A percentile compares a stretch with the other conserved stretches of the same genome.
Conservation (phyloP, 1,140 invertebrate species). For the Megathymus violae region DNA sequence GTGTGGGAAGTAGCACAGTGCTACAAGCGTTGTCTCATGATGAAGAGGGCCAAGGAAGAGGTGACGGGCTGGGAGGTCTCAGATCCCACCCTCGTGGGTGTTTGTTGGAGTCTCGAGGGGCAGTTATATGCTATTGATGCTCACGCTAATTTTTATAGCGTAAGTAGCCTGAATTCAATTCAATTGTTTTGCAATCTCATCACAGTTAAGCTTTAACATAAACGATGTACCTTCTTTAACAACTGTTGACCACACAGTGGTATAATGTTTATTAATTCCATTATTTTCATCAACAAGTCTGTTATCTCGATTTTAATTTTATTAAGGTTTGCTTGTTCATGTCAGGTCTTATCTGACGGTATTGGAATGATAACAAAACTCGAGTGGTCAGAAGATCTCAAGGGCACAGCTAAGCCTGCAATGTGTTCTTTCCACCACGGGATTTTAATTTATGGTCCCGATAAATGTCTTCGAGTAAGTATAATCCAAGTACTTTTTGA, state of each 20-base stretch:
- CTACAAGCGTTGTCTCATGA: slow-evolving; percentile 67
- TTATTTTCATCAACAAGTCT: too few species aligned
- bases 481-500: not conserved
- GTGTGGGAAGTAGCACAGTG: slow-evolving; percentile 79
- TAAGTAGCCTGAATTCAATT: too few species aligned
- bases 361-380: slow-evolving; percentile 66
- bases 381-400: slow-evolving; percentile 65
- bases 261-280: too few species aligned
- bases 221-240: too few species aligned
- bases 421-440: slow-evolving; percentile 70
- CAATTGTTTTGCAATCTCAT: too few species aligned
- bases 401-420: slow-evolving; percentile 50
- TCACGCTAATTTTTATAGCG: slow-evolving; percentile 65
- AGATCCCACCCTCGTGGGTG: slow-evolving; percentile 54
- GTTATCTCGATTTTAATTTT: too few species aligned
- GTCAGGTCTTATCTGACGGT: slow-evolving; percentile 73
- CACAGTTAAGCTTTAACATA: too few species aligned
- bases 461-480: slow-evolving; percentile 64
- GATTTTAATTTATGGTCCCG: slow-evolving; percentile 74
- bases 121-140: slow-evolving; percentile 71
- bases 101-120: slow-evolving; percentile 73
- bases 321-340: too few species aligned
- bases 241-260: too few species aligned
- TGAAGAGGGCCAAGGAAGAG: slow-evolving; percentile 58
- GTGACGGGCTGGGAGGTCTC: slow-evolving; percentile 59